phyloP scores from a whole-genome alignment of 2,888 invertebrate genomes.

The Ochropacha duplaris region DNA sequence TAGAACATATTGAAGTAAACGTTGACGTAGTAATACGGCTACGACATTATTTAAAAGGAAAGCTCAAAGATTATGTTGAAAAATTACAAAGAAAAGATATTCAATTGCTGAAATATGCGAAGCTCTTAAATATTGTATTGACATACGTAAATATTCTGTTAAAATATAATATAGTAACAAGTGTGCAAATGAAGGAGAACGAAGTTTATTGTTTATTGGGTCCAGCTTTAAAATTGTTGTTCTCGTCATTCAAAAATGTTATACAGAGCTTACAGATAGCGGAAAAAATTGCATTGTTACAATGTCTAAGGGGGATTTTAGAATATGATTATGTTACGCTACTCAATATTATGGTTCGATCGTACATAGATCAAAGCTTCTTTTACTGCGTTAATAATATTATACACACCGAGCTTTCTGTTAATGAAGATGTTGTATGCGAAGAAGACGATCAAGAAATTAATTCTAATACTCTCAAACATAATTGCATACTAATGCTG shows the following conservation, averaged over 20 bases:
- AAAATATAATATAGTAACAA: conserved; percentile 39
- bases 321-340: conserved; percentile 42
- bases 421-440: conserved; percentile 47
- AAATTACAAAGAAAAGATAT: conserved; percentile 31
- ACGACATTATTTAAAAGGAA: conserved; percentile 38
- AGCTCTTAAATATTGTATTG: conserved; percentile 41
- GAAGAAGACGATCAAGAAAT: conserved; percentile 60
- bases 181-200: conserved; percentile 33
- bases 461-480: conserved; percentile 51
- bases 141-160: conserved; percentile 50
- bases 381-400: conserved; percentile 60
- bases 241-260: conserved; percentile 32
- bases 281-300: conserved; percentile 47
- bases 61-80: conserved; percentile 21
- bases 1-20: conserved; percentile 38
- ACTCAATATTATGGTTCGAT: conserved; percentile 43
- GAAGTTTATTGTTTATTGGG: conserved; percentile 38
- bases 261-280: conserved; percentile 43
- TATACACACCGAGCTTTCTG: conserved; percentile 44
- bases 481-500: conserved; percentile 55
- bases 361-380: conserved; percentile 48
- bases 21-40: conserved; percentile 37
- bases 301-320: conserved; percentile 47
- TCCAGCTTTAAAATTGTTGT: conserved; percentile 42
- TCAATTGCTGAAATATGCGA: conserved; percentile 39